Base-by-base conservation (phyloP, 2,888 invertebrate species). In the Biston betularia region DNA sequence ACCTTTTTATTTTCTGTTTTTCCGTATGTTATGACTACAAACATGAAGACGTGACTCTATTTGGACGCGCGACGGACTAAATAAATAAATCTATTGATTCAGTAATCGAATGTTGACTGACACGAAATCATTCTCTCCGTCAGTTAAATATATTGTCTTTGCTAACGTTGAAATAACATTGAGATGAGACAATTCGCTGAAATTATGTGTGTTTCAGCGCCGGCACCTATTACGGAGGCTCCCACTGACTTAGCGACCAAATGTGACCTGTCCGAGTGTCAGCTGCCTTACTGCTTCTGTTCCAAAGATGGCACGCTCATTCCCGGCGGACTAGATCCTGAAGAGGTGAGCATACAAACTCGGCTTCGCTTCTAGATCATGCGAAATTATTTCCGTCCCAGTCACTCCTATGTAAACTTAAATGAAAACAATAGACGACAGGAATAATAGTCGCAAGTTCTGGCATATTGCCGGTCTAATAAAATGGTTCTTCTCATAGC, bases 301-400 rank as follows among this genome's bases (percentile, higher is more conserved):
- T 98, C 98, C 45, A 96, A 97, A 84, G 98, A 98, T 88, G 98
- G 98, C 45, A 98, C 98, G 6, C 85, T 95, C 69, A 97, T 98
- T 76, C 98, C 98, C 9, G 98, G 97, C 42, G 97, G 96, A 59
- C 89, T 98, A 42, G 96, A 97, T 65, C 96, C 97, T 14, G 96
- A 97, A 86, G 97, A 98, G 80, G 98, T 98, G 94, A 72, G 70
- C 42, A 9, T 11, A 52, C 45, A 34, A 14, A 8, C 40, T 12
- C 14, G 24, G 12, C 12, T 3, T 9, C 11, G 53, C 9, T 38
- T 38, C 38, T 38, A 38, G 38, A 38, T 6, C 38, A 38, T 38
- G 6, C 8, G 38, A 38, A 8, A 4, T 38, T 38, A 6, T 38
- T 8, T 38, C 9, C 9, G 38, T 38, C 9, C 0, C 38, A 6